These are phyloP conservation scores for Conomelus anceps DNA, from an alignment of 2,888 invertebrate species.

Conservation along the genomic window DNA sequence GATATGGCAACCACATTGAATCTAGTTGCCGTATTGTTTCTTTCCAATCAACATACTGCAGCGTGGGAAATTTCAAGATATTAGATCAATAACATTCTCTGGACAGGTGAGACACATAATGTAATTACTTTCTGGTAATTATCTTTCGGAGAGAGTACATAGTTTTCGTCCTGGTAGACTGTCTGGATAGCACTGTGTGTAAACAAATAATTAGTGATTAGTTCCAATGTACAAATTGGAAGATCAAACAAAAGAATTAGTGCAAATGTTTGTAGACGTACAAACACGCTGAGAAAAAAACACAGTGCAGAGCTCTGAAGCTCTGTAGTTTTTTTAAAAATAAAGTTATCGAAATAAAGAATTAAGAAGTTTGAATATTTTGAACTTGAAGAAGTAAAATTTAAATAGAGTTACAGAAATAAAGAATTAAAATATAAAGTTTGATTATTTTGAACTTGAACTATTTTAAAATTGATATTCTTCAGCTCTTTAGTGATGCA, in stretches of 20 bases:
- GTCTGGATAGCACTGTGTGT: background rate
- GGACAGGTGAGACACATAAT: background rate
- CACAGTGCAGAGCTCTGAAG: too few relatives aligned
- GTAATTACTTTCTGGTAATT: background rate
- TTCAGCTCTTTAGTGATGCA: too few relatives aligned
- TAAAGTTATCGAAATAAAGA: too few relatives aligned
- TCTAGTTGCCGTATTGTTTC: background rate
- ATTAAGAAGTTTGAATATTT: too few relatives aligned
- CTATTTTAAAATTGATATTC: too few relatives aligned
- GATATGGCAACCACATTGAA: background rate
- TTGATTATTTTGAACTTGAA: too few relatives aligned
- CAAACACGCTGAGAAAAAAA: too few relatives aligned
- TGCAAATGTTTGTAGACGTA: too few relatives aligned
- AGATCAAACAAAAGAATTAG: background rate
- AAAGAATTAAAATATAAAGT: too few relatives aligned
- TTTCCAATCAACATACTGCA: background rate
- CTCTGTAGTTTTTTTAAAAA: too few relatives aligned
- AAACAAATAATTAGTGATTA: background rate
- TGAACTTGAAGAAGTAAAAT: too few relatives aligned
- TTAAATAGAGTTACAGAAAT: too few relatives aligned
- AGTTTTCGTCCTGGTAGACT: background rate
- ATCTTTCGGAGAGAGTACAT: background rate
- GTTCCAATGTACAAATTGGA: background rate
- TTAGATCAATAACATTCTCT: background rate
- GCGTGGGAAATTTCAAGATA: background rate